These are phyloP conservation scores for Dryobota labecula DNA, from an alignment of 2,888 invertebrate genomes.

Conservation along the genomic window DNA sequence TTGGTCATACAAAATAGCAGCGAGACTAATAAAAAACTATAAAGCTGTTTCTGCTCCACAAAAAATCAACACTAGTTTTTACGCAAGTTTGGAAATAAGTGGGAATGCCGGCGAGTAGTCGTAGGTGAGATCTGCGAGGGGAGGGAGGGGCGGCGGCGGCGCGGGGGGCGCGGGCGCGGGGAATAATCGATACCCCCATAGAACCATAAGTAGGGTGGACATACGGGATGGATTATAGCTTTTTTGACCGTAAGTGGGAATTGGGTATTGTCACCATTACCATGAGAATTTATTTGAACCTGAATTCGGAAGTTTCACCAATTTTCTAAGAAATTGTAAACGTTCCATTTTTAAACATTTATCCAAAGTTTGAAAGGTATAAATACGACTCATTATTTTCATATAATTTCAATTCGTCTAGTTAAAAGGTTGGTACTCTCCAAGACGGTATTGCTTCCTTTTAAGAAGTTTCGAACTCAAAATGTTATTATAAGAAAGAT, in stretches of 20 bases:
- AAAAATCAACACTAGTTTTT: constrained; percentile 61
- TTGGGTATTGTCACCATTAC: constrained; percentile 33
- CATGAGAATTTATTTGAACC: constrained; percentile 14
- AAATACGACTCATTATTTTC: constrained; percentile 48
- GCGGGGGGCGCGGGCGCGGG: constrained; percentile 62
- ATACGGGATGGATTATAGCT: constrained; percentile 79
- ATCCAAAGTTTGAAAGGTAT: constrained; percentile 27
- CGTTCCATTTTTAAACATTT: constrained; percentile 8
- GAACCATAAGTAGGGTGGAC: constrained; percentile 87
- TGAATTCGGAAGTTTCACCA: not conserved
- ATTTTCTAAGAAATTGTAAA: constrained; percentile 11
- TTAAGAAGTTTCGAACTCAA: constrained; percentile 57
- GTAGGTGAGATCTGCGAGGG: constrained; percentile 72
- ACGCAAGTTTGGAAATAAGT: constrained; percentile 67
- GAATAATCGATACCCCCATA: constrained; percentile 88
- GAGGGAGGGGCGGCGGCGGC: constrained; percentile 44
- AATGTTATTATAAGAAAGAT: constrained; percentile 65
- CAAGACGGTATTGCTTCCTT: constrained; percentile 45
- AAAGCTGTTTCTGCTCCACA: constrained; percentile 47
- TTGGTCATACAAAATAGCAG: constrained; percentile 41
- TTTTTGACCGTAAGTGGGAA: constrained; percentile 78
- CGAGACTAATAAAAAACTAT: constrained; percentile 41
- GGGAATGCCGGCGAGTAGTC: constrained; percentile 63
- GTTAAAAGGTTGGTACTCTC: constrained; percentile 42
- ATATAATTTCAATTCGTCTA: constrained; percentile 55